phyloP scores from a whole-genome alignment of 2,113 vertebrate species.

The Pomatorhinus ruficollis region DNA sequence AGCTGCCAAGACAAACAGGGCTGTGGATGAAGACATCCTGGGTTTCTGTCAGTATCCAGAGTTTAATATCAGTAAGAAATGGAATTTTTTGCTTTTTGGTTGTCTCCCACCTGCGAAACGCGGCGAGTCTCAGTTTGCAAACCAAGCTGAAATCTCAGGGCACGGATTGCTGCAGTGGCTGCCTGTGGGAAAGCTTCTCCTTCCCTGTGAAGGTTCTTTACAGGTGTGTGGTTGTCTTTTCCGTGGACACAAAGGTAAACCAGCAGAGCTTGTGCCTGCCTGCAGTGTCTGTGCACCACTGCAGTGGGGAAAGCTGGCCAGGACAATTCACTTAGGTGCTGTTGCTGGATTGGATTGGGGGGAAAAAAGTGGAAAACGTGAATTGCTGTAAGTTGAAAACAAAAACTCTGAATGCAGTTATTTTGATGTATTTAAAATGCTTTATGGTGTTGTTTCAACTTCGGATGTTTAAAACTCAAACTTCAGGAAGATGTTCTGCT shows the following conservation, averaged over 20 bases:
- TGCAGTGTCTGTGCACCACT: fast-evolving
- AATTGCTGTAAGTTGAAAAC: not conserved
- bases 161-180: not conserved
- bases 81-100: not conserved
- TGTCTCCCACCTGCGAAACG: not conserved
- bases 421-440: not conserved
- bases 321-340: not conserved
- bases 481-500: not conserved
- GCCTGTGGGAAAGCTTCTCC: not conserved
- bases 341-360: not conserved
- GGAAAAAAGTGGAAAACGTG: not conserved
- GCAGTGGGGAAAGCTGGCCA: not conserved
- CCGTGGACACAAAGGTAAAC: not conserved
- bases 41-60: not conserved
- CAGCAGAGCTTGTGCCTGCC: not conserved
- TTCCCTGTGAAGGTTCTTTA: fast-evolving
- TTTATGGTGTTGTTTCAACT: not conserved
- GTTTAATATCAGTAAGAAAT: not conserved
- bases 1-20: not conserved
- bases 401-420: not conserved
- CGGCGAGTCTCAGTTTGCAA: fast-evolving
- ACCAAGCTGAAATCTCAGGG: not conserved
- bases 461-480: not conserved
- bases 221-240: not conserved
- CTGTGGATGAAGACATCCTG: not conserved